Percentiles rank a stretch among this genome's conserved stretches.
Evolutionary conservation across 2,797 vertebrate species (phyloP).

Genomic region (Malurus splendens): DNA sequence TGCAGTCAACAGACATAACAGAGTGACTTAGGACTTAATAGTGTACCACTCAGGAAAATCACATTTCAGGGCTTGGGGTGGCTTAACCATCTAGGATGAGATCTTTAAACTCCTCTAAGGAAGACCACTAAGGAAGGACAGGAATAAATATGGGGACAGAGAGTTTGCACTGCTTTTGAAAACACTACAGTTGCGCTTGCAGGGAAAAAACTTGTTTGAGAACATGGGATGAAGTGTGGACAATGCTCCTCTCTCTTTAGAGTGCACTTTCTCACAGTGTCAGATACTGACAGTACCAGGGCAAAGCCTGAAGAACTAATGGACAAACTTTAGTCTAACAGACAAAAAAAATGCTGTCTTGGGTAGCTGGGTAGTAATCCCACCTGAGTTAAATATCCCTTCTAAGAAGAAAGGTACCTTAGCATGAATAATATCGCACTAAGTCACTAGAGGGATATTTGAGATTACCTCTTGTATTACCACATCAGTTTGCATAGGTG

Average conservation of each 20-base stretch:
- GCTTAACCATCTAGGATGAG: neutral
- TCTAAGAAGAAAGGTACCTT: neutral
- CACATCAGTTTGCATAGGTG: neutral
- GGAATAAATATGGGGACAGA: neutral
- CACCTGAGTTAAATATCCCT: neutral
- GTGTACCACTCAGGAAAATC: neutral
- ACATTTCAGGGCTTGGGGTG: neutral
- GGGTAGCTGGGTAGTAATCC: neutral
- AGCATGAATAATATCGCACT: neutral
- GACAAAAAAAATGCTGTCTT: neutral
- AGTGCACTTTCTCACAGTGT: neutral
- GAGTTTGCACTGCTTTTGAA: neutral
- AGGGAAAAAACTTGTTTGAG: neutral
- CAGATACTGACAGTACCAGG: neutral
- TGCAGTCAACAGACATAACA: neutral
- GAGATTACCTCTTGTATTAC: neutral
- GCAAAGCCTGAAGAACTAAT: neutral
- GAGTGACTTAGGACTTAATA: neutral
- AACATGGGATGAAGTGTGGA: neutral
- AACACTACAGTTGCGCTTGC: neutral
- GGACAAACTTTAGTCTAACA: neutral
- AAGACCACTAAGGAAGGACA: neutral
- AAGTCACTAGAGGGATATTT: neutral
- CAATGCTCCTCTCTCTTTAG: neutral
- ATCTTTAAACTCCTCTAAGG: neutral